Evolutionary conservation across 2,888 invertebrate species (phyloP).

Genomic region (Drosophila ezoana): DNA sequence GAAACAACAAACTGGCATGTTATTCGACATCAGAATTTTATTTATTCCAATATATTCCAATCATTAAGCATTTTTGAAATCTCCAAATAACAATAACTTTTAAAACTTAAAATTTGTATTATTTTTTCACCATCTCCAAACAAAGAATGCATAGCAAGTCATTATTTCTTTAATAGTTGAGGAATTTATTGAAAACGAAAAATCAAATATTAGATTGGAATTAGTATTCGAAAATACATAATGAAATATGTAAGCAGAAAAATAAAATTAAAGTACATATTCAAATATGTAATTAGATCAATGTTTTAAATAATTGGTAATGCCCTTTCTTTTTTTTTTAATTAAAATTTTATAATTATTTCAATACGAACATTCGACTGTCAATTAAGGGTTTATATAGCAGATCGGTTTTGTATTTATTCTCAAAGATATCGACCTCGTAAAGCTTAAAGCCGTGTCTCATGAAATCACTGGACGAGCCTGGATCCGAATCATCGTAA

Average conservation of each 20-base stretch:
- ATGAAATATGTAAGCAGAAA: conserved; percentile 2
- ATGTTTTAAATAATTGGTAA: neutral
- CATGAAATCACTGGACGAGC: conserved; percentile 6
- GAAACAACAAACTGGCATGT: too few relatives aligned
- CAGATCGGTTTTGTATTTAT: conserved; percentile 17
- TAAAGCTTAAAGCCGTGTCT: conserved; percentile 21
- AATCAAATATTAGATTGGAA: neutral
- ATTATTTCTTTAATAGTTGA: neutral
- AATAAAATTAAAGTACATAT: conserved; percentile 36
- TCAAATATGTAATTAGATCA: conserved; percentile 35
- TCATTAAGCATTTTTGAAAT: too few relatives aligned
- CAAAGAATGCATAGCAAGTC: too few relatives aligned
- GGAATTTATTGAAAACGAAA: conserved; percentile 11
- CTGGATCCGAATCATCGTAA: neutral
- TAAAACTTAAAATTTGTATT: too few relatives aligned
- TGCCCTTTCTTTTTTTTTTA: neutral
- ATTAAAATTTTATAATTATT: conserved; percentile 1
- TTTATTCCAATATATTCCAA: too few relatives aligned
- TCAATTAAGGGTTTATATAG: conserved; percentile 56
- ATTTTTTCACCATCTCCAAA: too few relatives aligned
- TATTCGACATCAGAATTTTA: too few relatives aligned
- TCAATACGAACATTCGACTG: conserved; percentile 22
- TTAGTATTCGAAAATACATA: conserved; percentile 11
- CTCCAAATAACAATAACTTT: too few relatives aligned
- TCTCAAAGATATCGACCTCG: conserved; percentile 57